phyloP scores from a whole-genome alignment of 2,888 invertebrate species.

The Lamellibrachia columna region DNA sequence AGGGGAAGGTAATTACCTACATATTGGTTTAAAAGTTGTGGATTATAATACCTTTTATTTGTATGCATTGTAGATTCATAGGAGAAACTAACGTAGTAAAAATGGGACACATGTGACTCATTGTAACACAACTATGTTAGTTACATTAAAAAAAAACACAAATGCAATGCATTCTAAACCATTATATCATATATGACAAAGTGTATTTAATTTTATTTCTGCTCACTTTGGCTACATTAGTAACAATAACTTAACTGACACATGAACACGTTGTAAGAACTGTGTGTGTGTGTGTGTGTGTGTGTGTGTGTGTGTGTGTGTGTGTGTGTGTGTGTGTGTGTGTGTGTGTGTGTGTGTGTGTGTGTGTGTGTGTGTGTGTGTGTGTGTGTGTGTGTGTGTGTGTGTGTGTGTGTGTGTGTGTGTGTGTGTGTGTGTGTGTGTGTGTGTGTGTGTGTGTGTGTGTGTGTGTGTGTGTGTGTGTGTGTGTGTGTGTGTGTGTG shows the following conservation, averaged over 20 bases:
- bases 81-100: not conserved
- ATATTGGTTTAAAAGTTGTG: not conserved
- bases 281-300: too few species aligned
- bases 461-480: too few species aligned
- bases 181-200: not conserved
- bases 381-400: not conserved
- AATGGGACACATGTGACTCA: not conserved
- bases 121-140: not conserved
- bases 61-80: not conserved
- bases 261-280: not conserved
- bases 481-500: too few species aligned
- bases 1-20: not conserved
- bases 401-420: too few species aligned
- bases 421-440: too few species aligned
- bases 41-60: not conserved
- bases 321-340: too few species aligned
- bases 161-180: not conserved
- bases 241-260: not conserved
- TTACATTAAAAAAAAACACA: not conserved
- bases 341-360: too few species aligned
- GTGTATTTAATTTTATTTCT: not conserved
- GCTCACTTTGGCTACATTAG: not conserved
- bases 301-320: too few species aligned
- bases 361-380: not conserved
- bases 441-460: too few species aligned